These are phyloP conservation scores for Himalopsyche tibetana DNA, from an alignment of 2,888 invertebrate species.

Conservation along the genomic window DNA sequence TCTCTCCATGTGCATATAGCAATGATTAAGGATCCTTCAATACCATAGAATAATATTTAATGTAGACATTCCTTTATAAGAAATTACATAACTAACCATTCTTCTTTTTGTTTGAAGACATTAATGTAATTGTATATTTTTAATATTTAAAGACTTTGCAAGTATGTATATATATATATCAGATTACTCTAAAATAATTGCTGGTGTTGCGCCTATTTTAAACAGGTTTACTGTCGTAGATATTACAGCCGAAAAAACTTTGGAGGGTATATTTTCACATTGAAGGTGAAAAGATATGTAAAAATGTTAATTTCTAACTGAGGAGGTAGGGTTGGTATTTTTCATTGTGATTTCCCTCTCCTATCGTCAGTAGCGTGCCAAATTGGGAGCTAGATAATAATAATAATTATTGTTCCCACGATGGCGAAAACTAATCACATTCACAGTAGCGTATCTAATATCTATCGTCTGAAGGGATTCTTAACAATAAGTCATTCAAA, in stretches of 20 bases:
- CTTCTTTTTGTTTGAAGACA: too few relatives aligned
- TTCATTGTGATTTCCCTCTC: conserved; percentile 40
- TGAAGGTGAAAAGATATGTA: conserved; percentile 42
- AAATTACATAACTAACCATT: too few relatives aligned
- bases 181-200: too few relatives aligned
- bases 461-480: neutral
- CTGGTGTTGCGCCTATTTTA: too few relatives aligned
- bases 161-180: too few relatives aligned
- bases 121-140: too few relatives aligned
- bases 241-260: neutral
- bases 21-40: too few relatives aligned
- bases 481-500: too few relatives aligned
- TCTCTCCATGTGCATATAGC: too few relatives aligned
- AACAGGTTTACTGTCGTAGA: neutral
- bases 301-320: conserved; percentile 40
- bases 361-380: conserved; percentile 31
- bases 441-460: conserved; percentile 1
- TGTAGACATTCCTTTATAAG: too few relatives aligned
- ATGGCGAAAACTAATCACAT: conserved; percentile 33
- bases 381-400: conserved; percentile 31
- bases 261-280: conserved; percentile 10
- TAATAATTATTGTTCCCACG: conserved; percentile 40
- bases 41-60: too few relatives aligned
- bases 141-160: too few relatives aligned
- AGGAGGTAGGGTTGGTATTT: conserved; percentile 37